Base-by-base conservation (phyloP, 2,113 vertebrate genomes). In the Pantherophis guttatus region DNA sequence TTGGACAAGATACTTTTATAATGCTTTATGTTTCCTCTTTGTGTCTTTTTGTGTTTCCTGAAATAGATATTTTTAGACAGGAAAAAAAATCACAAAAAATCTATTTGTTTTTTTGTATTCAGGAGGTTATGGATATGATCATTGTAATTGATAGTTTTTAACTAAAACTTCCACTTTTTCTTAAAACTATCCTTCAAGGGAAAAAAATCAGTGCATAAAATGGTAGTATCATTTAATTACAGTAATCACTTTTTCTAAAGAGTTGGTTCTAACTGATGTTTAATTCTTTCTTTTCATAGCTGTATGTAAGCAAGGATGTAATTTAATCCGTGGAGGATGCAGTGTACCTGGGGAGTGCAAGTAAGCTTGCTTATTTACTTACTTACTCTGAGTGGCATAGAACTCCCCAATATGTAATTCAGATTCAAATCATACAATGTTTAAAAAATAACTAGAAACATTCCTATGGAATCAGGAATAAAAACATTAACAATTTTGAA, bases 261-360 rank as follows among this genome's bases (percentile, higher is more conserved):
- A 95, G 62, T 54, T 89, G 39, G 33, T 57, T 91, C 92, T 3
- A 75, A 58, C 95, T 93, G 86, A 96, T 95, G 89, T 90, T n/a
- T 70, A 8, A 54, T 92, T 94, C 90, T 90, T 87, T 93, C 58
- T 96, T 0, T 97, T 95, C 92, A 50, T 97, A 99, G 99, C 99
- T 29, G 98, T 99, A 96, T 99, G 99, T 96, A 99, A 98, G 94
- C 98, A 98, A 95, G 99, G 99, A 92, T 99, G 99, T 96, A 98
- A 98, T 96, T 96, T 98, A 91, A 95, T 98, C 91, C 98, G 99
- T 3, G 99, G 99, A 54, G 97, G 94, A 4, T 99, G 99, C 92
- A 93, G 89, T 0, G 92, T 94, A 90, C 99, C 99, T 0, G 99
- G 98, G 92, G 98, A 99, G 91, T 99, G 99, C 98, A 98, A 96